phyloP scores from a whole-genome alignment of 1,140 invertebrate species.

The Hycleus phaleratus region DNA sequence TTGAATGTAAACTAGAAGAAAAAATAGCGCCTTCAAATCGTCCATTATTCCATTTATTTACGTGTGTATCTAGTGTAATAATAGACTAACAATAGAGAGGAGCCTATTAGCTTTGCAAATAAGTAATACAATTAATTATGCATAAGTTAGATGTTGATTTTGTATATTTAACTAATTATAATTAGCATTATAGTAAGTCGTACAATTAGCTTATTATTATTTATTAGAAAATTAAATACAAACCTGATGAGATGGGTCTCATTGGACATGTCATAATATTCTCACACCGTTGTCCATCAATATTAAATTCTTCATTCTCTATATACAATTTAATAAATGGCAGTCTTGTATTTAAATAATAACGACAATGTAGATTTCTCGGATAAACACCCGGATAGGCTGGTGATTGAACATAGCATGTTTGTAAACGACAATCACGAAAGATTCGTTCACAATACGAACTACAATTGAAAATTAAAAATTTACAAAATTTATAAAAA shows the following conservation, averaged over 20 bases:
- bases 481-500: neutral
- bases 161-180: conserved; percentile 4
- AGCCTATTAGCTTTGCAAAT: conserved; percentile 13
- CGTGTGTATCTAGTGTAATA: too few relatives aligned
- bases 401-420: conserved; percentile 87
- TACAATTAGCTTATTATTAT: neutral
- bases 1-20: too few relatives aligned
- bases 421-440: conserved; percentile 76
- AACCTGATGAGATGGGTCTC: conserved; percentile 74
- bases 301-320: conserved; percentile 88
- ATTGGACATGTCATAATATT: conserved; percentile 93
- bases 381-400: conserved; percentile 89
- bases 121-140: conserved; percentile 16
- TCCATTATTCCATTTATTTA: too few relatives aligned
- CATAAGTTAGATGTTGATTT: conserved; percentile 16
- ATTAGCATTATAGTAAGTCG: neutral
- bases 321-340: conserved; percentile 88
- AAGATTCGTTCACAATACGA: conserved; percentile 83
- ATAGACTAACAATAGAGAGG: too few relatives aligned
- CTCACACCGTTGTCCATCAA: conserved; percentile 86
- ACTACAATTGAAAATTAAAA: conserved; percentile 44
- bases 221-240: neutral
- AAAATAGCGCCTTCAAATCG: too few relatives aligned
- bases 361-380: conserved; percentile 79
- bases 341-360: conserved; percentile 75